These are phyloP conservation scores for Benitochromis conjunctus DNA, from an alignment of 2,113 vertebrate genomes.

Conservation along the genomic window DNA sequence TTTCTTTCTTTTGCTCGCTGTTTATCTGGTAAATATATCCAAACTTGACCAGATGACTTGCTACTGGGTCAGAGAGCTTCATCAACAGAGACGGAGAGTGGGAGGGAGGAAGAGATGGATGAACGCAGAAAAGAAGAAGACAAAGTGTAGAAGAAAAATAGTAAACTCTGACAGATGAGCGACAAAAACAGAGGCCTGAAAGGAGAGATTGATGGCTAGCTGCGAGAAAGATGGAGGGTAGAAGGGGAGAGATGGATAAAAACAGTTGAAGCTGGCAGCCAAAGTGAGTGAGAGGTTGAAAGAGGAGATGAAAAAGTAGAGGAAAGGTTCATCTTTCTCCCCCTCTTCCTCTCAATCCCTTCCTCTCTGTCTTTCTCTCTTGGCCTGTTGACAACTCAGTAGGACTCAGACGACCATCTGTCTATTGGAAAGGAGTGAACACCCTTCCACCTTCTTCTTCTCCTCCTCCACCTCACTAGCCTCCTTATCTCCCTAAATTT, in stretches of 20 bases:
- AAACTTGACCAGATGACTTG: slow-evolving; percentile 25
- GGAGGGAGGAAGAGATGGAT: slow-evolving; percentile 3
- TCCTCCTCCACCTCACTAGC: background rate
- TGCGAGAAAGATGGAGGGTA: background rate
- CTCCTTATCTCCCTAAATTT: background rate
- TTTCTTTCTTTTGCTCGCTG: background rate
- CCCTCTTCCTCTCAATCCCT: slow-evolving; percentile 14
- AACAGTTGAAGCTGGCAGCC: slow-evolving; percentile 46
- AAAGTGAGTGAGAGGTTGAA: slow-evolving; percentile 57
- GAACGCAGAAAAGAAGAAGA: background rate
- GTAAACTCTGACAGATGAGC: slow-evolving; percentile 44
- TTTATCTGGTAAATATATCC: slow-evolving; percentile 8
- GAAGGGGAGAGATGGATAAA: background rate
- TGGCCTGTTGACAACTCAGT: slow-evolving; percentile 65
- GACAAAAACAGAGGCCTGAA: slow-evolving; percentile 14
- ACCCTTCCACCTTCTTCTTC: slow-evolving; percentile 13
- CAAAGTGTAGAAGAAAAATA: slow-evolving; percentile 27
- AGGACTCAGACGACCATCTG: slow-evolving; percentile 67
- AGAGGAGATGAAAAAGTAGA: slow-evolving; percentile 50
- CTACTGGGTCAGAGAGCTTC: slow-evolving; percentile 1
- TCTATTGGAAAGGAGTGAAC: slow-evolving; percentile 39
- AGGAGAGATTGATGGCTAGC: slow-evolving; percentile 14
- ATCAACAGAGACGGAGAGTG: background rate
- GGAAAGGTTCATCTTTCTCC: slow-evolving; percentile 48
- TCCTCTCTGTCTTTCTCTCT: slow-evolving; percentile 23